Conservation (phyloP, 2,113 vertebrate species). For the Amphiprion percula region DNA sequence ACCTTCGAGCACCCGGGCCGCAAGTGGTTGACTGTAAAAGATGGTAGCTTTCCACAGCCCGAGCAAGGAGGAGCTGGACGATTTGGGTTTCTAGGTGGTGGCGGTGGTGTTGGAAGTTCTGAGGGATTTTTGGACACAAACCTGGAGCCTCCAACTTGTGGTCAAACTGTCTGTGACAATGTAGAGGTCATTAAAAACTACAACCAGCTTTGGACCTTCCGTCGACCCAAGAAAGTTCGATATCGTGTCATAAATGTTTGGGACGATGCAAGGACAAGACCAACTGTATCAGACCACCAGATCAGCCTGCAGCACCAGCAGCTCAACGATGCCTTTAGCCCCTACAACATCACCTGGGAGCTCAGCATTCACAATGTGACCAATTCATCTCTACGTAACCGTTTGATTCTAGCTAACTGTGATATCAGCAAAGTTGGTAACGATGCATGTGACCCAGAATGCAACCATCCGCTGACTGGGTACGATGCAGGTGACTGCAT, state of each 20-base stretch:
- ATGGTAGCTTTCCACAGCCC: constrained; percentile 88
- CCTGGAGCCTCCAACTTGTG: constrained; percentile 92
- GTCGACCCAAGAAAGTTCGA: constrained; percentile 90
- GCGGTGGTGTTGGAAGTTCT: constrained; percentile 71
- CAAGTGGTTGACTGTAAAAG: constrained; percentile 94
- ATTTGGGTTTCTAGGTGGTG: constrained; percentile 75
- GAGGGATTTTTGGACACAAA: constrained; percentile 90
- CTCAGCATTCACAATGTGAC: constrained; percentile 92
- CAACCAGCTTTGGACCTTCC: constrained; percentile 91
- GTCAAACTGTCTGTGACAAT: constrained; percentile 96
- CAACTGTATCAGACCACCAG: constrained; percentile 93
- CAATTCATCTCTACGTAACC: constrained; percentile 92
- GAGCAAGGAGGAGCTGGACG: constrained; percentile 84
- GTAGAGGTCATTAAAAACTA: constrained; percentile 92
- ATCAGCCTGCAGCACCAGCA: constrained; percentile 95
- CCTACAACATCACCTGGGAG: constrained; percentile 98
- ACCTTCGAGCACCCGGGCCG: constrained; percentile 91
- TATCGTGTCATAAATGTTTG: constrained; percentile 95
- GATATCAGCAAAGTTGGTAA: constrained; percentile 96
- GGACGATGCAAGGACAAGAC: constrained; percentile 85
- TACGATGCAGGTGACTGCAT: constrained; percentile 94
- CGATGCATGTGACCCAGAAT: constrained; percentile 92
- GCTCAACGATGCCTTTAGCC: constrained; percentile 91
- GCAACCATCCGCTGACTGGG: constrained; percentile 95
- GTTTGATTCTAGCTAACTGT: constrained; percentile 96